phyloP scores from a whole-genome alignment of 2,113 vertebrate genomes.

The Tinamus guttatus region DNA sequence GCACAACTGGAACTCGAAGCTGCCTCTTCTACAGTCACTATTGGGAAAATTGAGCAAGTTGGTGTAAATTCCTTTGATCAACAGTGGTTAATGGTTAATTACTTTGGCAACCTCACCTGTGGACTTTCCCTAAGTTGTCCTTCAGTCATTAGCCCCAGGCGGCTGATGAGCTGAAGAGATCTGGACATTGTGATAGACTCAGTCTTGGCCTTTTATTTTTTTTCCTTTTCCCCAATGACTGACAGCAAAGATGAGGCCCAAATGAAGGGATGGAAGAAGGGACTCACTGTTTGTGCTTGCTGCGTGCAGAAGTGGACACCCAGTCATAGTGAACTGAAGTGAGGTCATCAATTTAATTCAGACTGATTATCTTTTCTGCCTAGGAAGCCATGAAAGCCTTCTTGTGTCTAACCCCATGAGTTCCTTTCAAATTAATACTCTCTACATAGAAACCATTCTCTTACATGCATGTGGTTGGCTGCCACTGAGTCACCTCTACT shows the following conservation, averaged over 20 bases:
- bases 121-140: neutral
- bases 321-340: neutral
- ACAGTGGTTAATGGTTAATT: neutral
- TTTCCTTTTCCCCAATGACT: neutral
- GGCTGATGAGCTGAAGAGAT: neutral
- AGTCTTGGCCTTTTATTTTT: neutral
- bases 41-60: neutral
- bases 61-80: neutral
- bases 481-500: conserved; percentile 19
- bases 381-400: neutral
- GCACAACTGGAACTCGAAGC: neutral
- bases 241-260: neutral
- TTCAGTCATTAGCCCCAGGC: neutral
- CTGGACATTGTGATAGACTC: neutral
- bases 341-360: neutral
- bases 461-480: conserved; percentile 6
- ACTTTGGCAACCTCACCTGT: neutral
- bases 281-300: neutral
- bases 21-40: neutral
- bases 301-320: neutral
- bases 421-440: neutral
- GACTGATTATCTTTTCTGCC: neutral
- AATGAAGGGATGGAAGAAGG: neutral
- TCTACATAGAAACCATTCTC: neutral
- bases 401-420: neutral